Conservation (phyloP, 2,888 invertebrate species). For the Amaurobius ferox region DNA sequence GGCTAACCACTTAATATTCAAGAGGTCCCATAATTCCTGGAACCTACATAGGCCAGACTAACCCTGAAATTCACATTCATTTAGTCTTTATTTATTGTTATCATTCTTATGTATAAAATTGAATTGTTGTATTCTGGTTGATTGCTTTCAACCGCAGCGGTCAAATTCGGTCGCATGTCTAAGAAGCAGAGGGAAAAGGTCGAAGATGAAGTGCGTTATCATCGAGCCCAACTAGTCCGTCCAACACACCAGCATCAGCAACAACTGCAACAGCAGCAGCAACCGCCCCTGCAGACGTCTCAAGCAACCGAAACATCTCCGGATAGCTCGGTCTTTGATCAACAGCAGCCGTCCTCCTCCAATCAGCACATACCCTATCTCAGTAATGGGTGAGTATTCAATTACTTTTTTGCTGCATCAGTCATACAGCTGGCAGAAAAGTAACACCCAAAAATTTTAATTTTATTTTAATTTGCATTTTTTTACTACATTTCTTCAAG, state of each 20-base stretch:
- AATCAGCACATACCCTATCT: conserved; percentile 87
- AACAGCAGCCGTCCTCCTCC: conserved; percentile 87
- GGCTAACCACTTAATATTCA: too few species aligned
- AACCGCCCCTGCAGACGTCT: conserved; percentile 59
- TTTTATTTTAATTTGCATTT: too few species aligned
- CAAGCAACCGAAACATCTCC: conserved; percentile 85
- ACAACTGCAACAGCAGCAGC: conserved; percentile 21
- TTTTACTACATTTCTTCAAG: too few species aligned
- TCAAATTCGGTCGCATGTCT: conserved; percentile 99
- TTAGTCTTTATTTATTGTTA: too few species aligned
- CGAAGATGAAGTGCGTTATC: conserved; percentile 96
- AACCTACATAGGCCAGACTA: too few species aligned
- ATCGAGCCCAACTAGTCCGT: conserved; percentile 79
- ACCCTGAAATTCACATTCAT: too few species aligned
- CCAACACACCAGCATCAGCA: conserved; percentile 49
- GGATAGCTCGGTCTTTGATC: conserved; percentile 88
- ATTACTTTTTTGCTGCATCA: too few species aligned
- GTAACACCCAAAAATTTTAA: too few species aligned
- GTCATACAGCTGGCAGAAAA: too few species aligned
- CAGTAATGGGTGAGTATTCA: conserved; percentile 84
- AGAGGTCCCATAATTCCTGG: too few species aligned
- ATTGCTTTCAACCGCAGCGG: conserved; percentile 84
- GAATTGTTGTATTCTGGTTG: background rate
- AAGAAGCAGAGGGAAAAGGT: conserved; percentile 99
- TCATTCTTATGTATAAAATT: too few species aligned